Evolutionary conservation across 2,888 invertebrate genomes (phyloP), one percentile per base, ranked within the genome.

Genomic region (Eustalomyia histrio): DNA sequence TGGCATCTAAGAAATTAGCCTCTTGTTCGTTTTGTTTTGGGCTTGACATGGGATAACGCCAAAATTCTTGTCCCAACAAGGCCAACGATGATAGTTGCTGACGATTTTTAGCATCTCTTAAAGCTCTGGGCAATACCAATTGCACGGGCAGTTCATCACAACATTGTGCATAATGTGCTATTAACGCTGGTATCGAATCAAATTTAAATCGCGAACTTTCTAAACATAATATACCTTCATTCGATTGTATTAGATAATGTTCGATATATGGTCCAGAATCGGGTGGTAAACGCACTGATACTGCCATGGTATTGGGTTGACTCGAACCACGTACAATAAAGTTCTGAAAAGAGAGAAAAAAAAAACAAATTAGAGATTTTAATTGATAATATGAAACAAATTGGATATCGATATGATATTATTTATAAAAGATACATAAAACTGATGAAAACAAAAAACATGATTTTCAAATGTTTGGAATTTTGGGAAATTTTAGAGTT

Each of bases 281-380:
- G 18, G 94, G 94, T 0, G 97, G 97, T 82, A 97, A 92, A 12
- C 97, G 95, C 60, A 98, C 97, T 61, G 97, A 97, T 84, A 99
- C 94, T 52, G 98, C 98, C 97, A 98, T 97, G 69, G 98, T 97
- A 86, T 96, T 95, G 53, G 95, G 93, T 90, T 97, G 97, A 87
- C 97, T 97, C 53, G 98, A 98, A 88, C 97, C 96, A 60, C 98
- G 94, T 50, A 99, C 98, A 65, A 99, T 96, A 89, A 99, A 98
- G 88, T 97, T 97, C 96, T 97, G 92, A 17, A 29, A 93, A 88
- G 89, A 71, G 84, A 69, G 71, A 29, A 79, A 52, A 72, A 16
- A 39, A 58, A 17, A n/a, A 71, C n/a, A 17, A 47, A 52, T 21
- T 21, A 64, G 53, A 74, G 61, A 64, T 33, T 39, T 39, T 12